Base-by-base conservation (phyloP, 2,113 vertebrate genomes). In the Tetrax tetrax region DNA sequence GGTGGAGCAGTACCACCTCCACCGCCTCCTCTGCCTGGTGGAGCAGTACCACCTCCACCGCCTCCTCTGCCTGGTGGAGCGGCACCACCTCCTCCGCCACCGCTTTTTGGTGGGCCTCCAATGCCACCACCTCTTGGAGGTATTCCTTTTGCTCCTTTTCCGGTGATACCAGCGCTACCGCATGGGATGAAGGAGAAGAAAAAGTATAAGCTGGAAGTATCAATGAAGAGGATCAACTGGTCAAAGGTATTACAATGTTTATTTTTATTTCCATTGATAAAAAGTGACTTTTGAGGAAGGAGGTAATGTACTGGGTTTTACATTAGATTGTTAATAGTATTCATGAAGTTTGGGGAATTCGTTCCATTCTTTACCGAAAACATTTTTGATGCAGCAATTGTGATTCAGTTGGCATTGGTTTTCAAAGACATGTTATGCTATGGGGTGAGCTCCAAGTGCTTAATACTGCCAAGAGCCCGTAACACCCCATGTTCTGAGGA, bases 141-240 rank as follows among this genome's bases (percentile, higher is more conserved):
- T 41, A 3, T 50, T 82, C 90, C 81, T 72, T 88, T 97, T 94
- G 87, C 85, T 63, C 76, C 83, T 8, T 91, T 95, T 45, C 81
- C 65, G 0, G 84, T 86, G 85, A 23, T n/a, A 22, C 57, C 96
- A 57, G 53, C 84, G 0, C 59, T 93, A 47, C 99, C 99, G 61
- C 99, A 99, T 59, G 99, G 99, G 81, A 99, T 99, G 97, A 97
- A 99, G 91, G 97, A 98, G 68, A 99, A 99, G 97, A 99, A 99
- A 89, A 87, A 95, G 41, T 99, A 99, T 87, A 99, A 98, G n/a
- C 98, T 99, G 38, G 99, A 99, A 51, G 96, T 98, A 0, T 70
- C 98, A 12, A 99, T 99, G 99, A 99, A 99, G 98, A 98, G 99
- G 96, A 98, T 99, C 95, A 99, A 99, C 95, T 99, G 99, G 99